Evolutionary conservation across 2,113 vertebrate genomes (phyloP).

Genomic region (Dolichotis patagonum): DNA sequence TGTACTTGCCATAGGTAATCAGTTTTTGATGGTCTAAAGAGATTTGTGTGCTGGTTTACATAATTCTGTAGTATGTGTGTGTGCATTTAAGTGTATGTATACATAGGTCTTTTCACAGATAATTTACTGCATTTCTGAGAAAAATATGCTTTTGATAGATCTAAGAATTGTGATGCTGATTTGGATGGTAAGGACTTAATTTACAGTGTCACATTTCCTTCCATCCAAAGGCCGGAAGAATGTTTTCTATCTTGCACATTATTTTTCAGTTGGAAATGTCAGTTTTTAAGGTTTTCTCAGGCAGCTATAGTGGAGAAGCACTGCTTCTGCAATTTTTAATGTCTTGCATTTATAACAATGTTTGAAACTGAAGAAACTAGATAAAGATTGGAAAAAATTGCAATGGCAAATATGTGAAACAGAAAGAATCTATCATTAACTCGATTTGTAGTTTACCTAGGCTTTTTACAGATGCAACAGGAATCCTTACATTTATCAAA

Average conservation of each 20-base stretch:
- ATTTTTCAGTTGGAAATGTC: conserved; percentile 20
- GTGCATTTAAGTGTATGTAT: neutral
- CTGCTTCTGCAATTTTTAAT: neutral
- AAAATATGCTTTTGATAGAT: neutral
- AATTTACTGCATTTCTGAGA: neutral
- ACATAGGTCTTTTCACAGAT: neutral
- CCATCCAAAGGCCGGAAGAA: neutral
- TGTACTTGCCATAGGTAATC: neutral
- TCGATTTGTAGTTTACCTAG: conserved; percentile 29
- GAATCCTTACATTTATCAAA: conserved; percentile 35
- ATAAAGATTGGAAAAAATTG: neutral
- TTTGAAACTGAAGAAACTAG: conserved; percentile 5
- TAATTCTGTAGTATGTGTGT: neutral
- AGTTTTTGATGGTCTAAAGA: neutral
- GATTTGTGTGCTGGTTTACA: no score
- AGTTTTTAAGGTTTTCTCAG: conserved; percentile 15
- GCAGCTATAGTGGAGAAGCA: neutral
- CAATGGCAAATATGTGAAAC: neutral
- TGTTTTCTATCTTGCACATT: neutral
- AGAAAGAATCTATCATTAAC: conserved; percentile 33
- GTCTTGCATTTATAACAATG: neutral
- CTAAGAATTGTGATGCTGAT: conserved; percentile 4
- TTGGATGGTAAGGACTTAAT: neutral
- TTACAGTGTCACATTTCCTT: neutral
- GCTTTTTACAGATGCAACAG: conserved; percentile 24